A percentile compares a stretch with the other conserved stretches of the same genome.
Conservation (phyloP, 64 coral and sea anemone species). For the Stichodactyla mertensii region DNA sequence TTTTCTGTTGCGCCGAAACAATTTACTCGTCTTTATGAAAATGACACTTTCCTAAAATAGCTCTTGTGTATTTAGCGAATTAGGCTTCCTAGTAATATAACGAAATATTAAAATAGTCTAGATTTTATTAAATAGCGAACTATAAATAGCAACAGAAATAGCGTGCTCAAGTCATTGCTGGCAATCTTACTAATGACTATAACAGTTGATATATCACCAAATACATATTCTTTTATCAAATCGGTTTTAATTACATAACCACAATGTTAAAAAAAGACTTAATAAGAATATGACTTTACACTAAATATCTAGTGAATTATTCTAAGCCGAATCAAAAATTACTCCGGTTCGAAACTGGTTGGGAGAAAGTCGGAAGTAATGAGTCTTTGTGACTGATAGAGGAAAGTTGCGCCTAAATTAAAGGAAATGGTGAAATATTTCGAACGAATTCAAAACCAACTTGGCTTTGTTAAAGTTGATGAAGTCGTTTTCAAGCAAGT, state of each 20-base stretch:
- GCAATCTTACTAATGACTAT: not conserved
- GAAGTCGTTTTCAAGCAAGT: too few relatives aligned
- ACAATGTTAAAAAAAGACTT: not conserved
- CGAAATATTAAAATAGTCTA: not conserved
- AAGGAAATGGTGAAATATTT: too few relatives aligned
- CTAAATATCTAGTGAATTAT: too few relatives aligned
- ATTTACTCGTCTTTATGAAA: not conserved
- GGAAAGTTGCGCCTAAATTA: too few relatives aligned
- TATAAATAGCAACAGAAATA: not conserved
- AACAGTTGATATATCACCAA: not conserved
- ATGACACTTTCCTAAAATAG: not conserved
- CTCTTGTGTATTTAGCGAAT: not conserved
- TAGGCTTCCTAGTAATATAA: not conserved
- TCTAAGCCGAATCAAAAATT: too few relatives aligned
- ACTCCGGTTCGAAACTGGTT: too few relatives aligned
- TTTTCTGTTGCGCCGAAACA: not conserved
- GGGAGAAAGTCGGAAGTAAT: too few relatives aligned
- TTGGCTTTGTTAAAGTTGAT: too few relatives aligned
- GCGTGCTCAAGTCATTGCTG: not conserved
- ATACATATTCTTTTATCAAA: too few relatives aligned
- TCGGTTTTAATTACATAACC: not conserved
- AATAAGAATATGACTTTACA: not conserved
- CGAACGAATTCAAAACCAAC: too few relatives aligned
- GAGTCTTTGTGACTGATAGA: too few relatives aligned
- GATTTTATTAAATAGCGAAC: not conserved